Percentiles rank a stretch among this genome's conserved stretches.
These are phyloP conservation scores for Myripristis jacobus DNA, from an alignment of 2,797 vertebrate genomes.

Conservation along the genomic window DNA sequence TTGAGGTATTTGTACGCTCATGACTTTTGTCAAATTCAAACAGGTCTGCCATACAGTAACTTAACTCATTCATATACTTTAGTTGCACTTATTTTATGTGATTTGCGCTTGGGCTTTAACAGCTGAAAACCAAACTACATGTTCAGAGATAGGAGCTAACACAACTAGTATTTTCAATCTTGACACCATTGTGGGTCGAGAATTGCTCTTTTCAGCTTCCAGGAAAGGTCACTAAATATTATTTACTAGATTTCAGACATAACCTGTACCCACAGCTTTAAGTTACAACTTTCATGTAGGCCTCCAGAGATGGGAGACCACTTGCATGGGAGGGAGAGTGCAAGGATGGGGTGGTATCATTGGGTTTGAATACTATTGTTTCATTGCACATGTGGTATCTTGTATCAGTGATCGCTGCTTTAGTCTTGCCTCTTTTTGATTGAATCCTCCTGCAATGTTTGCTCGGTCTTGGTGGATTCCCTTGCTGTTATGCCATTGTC, in stretches of 20 bases:
- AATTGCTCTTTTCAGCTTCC: slow-evolving; percentile 8
- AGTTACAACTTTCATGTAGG: slow-evolving; percentile 11
- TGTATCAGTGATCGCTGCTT: too few species aligned
- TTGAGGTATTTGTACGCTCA: neutral
- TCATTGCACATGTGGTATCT: too few species aligned
- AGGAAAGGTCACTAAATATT: slow-evolving; percentile 43
- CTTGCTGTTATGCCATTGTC: slow-evolving; percentile 30
- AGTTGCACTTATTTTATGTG: neutral
- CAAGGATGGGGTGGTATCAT: neutral
- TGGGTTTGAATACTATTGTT: too few species aligned
- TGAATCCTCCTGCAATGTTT: too few species aligned
- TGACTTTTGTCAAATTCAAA: neutral
- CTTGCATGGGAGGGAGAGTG: slow-evolving; percentile 48
- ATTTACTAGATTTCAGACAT: slow-evolving; percentile 57
- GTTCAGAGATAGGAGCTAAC: slow-evolving; percentile 2
- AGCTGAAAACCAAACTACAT: slow-evolving; percentile 17
- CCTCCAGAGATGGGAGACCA: slow-evolving; percentile 52
- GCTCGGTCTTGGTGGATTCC: too few species aligned
- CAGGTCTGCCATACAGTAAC: neutral
- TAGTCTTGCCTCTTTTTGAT: too few species aligned
- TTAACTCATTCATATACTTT: neutral
- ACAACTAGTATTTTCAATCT: neutral
- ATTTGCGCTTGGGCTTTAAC: neutral
- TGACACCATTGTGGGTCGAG: slow-evolving; percentile 2
- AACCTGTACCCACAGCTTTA: slow-evolving; percentile 50